A percentile compares a stretch with the other conserved stretches of the same genome.
These are phyloP conservation scores for Hirtodrosophila alboralis DNA, from an alignment of 2,888 invertebrate genomes.

Conservation along the genomic window DNA sequence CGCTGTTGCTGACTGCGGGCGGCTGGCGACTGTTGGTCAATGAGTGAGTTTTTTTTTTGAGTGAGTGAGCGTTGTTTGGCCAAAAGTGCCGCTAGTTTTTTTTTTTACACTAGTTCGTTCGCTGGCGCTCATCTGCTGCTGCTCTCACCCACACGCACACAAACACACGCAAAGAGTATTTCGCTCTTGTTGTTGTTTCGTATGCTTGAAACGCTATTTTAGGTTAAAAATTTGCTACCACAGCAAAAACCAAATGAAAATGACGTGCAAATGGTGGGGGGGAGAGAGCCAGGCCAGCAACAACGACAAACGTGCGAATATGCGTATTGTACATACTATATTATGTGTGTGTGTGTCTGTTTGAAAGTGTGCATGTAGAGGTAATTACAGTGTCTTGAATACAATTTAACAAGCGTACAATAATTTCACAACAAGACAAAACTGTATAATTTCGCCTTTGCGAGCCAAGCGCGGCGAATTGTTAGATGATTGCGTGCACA, in stretches of 20 bases:
- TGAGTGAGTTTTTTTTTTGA: conserved; percentile 17
- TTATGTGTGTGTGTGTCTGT: neutral
- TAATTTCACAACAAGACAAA: conserved; percentile 37
- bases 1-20: conserved; percentile 30
- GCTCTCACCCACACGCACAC: conserved; percentile 24
- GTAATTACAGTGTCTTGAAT: conserved; percentile 27
- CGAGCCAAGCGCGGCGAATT: neutral
- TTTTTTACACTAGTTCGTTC: conserved; percentile 53
- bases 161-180: conserved; percentile 15
- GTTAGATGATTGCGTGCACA: conserved; percentile 41
- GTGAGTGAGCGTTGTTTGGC: conserved; percentile 57
- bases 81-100: conserved; percentile 73
- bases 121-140: neutral
- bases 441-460: conserved; percentile 22
- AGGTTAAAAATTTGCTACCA: conserved; percentile 70
- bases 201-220: conserved; percentile 65
- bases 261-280: conserved; percentile 49
- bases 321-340: conserved; percentile 10
- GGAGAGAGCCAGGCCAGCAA: too few species aligned
- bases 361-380: neutral
- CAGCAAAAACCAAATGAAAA: conserved; percentile 46
- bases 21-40: too few species aligned
- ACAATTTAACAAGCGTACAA: conserved; percentile 19
- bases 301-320: conserved; percentile 19
- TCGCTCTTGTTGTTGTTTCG: conserved; percentile 44